Percentiles rank a stretch among this genome's conserved stretches.
Conservation (phyloP, 2,113 vertebrate genomes). For the Chamaea fasciata region DNA sequence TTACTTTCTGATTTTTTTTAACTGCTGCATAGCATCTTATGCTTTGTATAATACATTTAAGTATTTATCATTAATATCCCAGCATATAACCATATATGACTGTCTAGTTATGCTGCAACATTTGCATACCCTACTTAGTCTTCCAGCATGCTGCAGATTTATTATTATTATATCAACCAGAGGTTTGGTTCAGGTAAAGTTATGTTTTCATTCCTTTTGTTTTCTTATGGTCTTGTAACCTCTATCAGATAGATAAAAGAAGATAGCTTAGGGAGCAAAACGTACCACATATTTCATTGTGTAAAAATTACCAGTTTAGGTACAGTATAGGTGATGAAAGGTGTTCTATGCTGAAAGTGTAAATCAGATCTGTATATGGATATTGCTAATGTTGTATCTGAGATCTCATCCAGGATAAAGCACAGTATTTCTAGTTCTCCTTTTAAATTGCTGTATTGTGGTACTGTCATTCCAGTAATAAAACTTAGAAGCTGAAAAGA, state of each 20-base stretch:
- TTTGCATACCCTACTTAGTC: background rate
- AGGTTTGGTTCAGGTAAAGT: background rate
- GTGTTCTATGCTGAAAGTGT: background rate
- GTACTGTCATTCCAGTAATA: background rate
- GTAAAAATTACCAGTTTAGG: rapidly evolving
- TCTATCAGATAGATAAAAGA: background rate
- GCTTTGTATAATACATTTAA: background rate
- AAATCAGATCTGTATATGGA: background rate
- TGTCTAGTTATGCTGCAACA: background rate
- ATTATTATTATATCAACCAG: background rate
- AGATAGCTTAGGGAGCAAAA: background rate
- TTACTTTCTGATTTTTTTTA: background rate
- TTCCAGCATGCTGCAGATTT: background rate
- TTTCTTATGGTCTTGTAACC: background rate
- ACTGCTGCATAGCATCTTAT: background rate
- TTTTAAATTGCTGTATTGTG: background rate
- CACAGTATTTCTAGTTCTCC: background rate
- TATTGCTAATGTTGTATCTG: background rate
- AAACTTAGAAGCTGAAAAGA: background rate
- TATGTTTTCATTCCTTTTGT: background rate
- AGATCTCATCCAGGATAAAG: background rate
- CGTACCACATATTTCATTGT: background rate
- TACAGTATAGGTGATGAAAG: background rate
- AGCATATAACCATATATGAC: background rate
- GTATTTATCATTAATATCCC: background rate